Evolutionary conservation across 2,113 vertebrate species (phyloP), one percentile per base, ranked within the genome.

Genomic region (Cyprinus carpio): DNA sequence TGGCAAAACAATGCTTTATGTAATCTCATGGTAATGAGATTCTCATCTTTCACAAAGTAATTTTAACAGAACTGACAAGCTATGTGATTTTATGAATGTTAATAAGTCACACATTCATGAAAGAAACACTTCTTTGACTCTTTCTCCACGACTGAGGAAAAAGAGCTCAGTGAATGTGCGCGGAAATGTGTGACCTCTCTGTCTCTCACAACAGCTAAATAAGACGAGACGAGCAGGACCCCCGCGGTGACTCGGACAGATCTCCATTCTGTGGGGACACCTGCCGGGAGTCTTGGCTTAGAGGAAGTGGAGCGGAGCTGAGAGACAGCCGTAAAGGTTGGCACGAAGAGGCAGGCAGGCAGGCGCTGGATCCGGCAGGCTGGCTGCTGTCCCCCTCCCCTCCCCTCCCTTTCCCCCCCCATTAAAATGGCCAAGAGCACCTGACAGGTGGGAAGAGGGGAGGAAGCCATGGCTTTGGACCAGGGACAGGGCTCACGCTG

Each of bases 221-320:
- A 40, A 87, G 85, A 90, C 43, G 88, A 78, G 74, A 60, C 6
- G 46, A 81, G 79, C 23, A 9, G 87, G 64, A 77, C 72, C 74
- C 65, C 67, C 77, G 65, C 6, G 51, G 75, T 20, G 76, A 43
- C 76, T 76, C 86, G 83, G 88, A 84, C 90, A 90, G 86, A 87
- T 84, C 89, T 90, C 80, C 81, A 86, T 84, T 90, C 87, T 89
- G 91, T 88, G 84, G 85, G 87, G 87, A 89, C 90, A 92, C 93
- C 91, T 92, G 91, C 92, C 90, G 91, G 83, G 92, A 92, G 88
- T 84, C 88, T 92, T 93, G 92, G 92, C 92, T 84, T 83, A 87
- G 85, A 75, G 75, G 80, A 90, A 85, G 75, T 84, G 79, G 89
- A 89, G 81, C 80, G 82, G 87, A 89, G 89, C 90, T 88, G 92